Evolutionary conservation across 2,113 vertebrate genomes (phyloP), one percentile per base, ranked within the genome.

Genomic region (Alethe castanea): DNA sequence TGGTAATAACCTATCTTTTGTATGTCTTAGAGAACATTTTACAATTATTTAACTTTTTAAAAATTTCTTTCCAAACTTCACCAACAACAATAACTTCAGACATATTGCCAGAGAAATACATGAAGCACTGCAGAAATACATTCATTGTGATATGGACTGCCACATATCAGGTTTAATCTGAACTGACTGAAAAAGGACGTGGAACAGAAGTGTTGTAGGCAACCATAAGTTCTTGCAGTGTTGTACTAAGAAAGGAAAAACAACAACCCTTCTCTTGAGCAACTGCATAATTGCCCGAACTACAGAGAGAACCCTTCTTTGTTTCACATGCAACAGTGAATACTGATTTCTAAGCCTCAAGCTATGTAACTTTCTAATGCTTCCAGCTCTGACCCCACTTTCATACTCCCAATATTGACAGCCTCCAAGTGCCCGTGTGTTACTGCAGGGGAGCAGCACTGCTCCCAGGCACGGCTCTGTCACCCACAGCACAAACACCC

Each of bases 251-350:
- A 88, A 90, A 22, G 36, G 62, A 59, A 44, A 47, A 36, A 25
- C 66, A 70, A 38, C 44, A 24, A 60, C 83, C 86, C 67, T 87
- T 81, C 86, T 80, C 74, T 73, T 40, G 53, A 94, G 92, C 80
- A 67, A 73, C 61, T 87, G 94, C 79, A 79, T 92, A 96, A 90
- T 50, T 96, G 86, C 93, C 90, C 65, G 36, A 95, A 85, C 90
- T 86, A 91, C 78, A 90, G 62, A 92, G 86, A 96, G 82, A 97
- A 96, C 94, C 90, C n/a, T 79, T 81, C 96, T 96, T 96, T 97
- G 93, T 93, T 81, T 96, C 92, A 40, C 33, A 28, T 2, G 88
- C 53, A 97, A 95, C 79, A 96, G 92, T 35, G 57, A 81, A 96
- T 73, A 83, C 59, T 90, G 84, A 96, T 95, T 96, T 96, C 83